A percentile compares a stretch with the other conserved stretches of the same genome.
Evolutionary conservation across 2,888 invertebrate species (phyloP).

Genomic region (Drosophila austrosaltans): DNA sequence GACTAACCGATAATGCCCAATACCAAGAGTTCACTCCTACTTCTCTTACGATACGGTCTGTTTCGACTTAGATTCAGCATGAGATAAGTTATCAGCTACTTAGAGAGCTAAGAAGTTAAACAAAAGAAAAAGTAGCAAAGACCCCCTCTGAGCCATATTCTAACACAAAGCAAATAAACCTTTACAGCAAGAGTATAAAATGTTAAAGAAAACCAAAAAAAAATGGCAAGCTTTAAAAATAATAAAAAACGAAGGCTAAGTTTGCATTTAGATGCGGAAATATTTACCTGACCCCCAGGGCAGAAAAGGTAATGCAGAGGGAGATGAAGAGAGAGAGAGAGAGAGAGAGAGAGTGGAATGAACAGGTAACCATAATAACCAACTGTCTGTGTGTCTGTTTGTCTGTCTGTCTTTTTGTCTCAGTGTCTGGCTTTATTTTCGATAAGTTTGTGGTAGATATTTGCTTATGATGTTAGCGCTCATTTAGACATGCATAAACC

Average conservation of each 20-base stretch:
- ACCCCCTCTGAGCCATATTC: too few species aligned
- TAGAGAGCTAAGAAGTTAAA: too few species aligned
- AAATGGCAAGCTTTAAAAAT: neutral
- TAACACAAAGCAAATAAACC: neutral
- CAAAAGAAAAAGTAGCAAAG: neutral
- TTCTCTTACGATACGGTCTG: too few species aligned
- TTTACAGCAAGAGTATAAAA: neutral
- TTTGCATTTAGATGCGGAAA: conserved; percentile 58
- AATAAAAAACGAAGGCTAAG: conserved; percentile 21
- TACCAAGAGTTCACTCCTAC: too few species aligned
- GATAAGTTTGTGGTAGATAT: conserved; percentile 38
- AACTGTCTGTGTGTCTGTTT: conserved; percentile 27
- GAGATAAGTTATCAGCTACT: too few species aligned
- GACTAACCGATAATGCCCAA: too few species aligned
- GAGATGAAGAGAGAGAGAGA: neutral
- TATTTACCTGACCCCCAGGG: conserved; percentile 33
- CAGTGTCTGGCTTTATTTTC: conserved; percentile 36
- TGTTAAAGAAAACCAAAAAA: conserved; percentile 14
- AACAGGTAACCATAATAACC: conserved; percentile 30
- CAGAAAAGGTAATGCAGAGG: conserved; percentile 14
- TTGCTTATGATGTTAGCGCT: conserved; percentile 42
- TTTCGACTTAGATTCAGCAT: too few species aligned
- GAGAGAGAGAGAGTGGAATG: neutral
- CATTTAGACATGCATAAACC: conserved; percentile 27
- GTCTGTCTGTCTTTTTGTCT: conserved; percentile 37